phyloP scores from a whole-genome alignment of 1,140 invertebrate species.

The Tetramorium alpestre region DNA sequence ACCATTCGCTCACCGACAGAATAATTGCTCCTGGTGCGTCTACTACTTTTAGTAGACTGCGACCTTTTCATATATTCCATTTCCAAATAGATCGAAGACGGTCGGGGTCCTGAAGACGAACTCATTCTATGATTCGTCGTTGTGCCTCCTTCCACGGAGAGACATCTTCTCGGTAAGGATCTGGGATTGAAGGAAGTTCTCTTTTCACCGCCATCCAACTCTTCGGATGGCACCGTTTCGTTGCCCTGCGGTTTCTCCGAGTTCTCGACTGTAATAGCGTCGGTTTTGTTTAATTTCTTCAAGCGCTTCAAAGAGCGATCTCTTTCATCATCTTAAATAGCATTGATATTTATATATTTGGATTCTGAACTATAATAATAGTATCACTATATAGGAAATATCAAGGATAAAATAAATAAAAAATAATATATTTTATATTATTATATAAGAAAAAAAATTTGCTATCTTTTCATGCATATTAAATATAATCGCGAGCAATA shows the following conservation, averaged over 20 bases:
- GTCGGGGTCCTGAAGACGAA: constrained; percentile 50
- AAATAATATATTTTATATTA: too few species aligned
- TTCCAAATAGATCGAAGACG: constrained; percentile 74
- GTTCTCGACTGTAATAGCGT: constrained; percentile 5
- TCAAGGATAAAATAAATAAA: too few species aligned
- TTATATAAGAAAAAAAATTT: too few species aligned
- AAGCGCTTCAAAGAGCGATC: not conserved
- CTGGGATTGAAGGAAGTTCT: constrained; percentile 51
- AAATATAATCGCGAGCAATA: too few species aligned
- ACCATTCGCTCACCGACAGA: constrained; percentile 71
- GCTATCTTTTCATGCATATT: too few species aligned
- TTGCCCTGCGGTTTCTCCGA: constrained; percentile 26
- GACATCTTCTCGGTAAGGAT: constrained; percentile 76
- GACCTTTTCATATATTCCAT: constrained; percentile 73
- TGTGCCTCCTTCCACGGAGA: constrained; percentile 75
- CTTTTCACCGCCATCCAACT: constrained; percentile 29
- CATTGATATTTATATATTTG: not conserved
- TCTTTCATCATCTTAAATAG: constrained; percentile 1
- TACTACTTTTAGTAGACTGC: constrained; percentile 62
- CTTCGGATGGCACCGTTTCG: not conserved
- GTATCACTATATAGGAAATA: not conserved
- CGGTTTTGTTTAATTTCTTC: constrained; percentile 35
- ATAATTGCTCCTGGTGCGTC: constrained; percentile 75
- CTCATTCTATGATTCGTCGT: constrained; percentile 70
- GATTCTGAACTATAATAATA: not conserved